Evolutionary conservation across 1,140 invertebrate species (phyloP).

Genomic region (Andricus grossulariae): DNA sequence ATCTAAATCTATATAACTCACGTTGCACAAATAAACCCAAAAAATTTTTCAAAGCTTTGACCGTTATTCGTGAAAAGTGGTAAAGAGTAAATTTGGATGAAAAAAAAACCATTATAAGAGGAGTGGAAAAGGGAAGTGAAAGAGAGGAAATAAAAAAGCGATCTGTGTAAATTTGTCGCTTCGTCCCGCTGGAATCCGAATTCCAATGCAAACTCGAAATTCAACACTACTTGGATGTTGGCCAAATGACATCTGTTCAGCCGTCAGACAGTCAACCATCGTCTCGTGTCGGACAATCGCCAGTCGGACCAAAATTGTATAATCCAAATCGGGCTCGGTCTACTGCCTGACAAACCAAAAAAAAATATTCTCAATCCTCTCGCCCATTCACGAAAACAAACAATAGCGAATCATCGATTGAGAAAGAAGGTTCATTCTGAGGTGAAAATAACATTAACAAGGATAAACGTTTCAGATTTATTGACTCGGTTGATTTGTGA

Average conservation of each 20-base stretch:
- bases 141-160: constrained; percentile 25
- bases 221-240: constrained; percentile 61
- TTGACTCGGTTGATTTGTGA: too few relatives aligned
- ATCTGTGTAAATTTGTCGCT: constrained; percentile 55
- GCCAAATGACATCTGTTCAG: constrained; percentile 63
- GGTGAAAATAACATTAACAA: neutral
- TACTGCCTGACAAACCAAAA: constrained; percentile 9
- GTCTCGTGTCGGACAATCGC: constrained; percentile 47
- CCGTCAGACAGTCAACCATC: constrained; percentile 46
- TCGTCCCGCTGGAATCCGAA: constrained; percentile 54
- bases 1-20: too few relatives aligned
- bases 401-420: neutral
- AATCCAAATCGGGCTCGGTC: constrained; percentile 46
- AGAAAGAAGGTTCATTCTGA: neutral
- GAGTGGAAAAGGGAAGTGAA: constrained; percentile 42
- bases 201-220: constrained; percentile 62
- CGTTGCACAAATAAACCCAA: neutral
- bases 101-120: constrained; percentile 29
- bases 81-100: neutral
- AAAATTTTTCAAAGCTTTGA: neutral
- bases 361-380: neutral
- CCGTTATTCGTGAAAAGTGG: neutral
- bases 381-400: neutral
- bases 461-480: too few relatives aligned
- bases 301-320: constrained; percentile 49